Base-by-base conservation (phyloP, 2,113 vertebrate species). In the Cebidichthys violaceus region DNA sequence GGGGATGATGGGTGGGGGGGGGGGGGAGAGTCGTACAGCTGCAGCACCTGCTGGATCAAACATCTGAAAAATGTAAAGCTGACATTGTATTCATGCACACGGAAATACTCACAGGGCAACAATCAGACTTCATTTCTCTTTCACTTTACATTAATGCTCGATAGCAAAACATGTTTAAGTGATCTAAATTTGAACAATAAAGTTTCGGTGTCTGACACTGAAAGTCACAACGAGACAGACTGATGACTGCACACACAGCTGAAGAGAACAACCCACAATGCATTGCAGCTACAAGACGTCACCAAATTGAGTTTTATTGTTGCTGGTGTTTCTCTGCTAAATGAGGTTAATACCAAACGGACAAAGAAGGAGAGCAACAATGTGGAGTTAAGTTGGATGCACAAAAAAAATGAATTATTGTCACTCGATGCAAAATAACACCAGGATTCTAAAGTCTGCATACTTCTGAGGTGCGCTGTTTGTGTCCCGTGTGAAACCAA, bases 31-130 rank as follows among this genome's bases (percentile, higher is more conserved):
- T 29, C 18, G n/a, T 13, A 1, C 60, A 73, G 64, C 75, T 77
- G 75, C 62, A 81, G 65, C 80, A 83, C 81, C 86, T 87, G 86
- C 45, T 75, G 43, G 4, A 31, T n/a, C 55, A 71, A 66, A 68
- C 68, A n/a, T 75, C 62, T 22, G 62, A 45, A 24, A 24, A 52
- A 33, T 11, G 22, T 64, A 17, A n/a, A 71, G 43, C 39, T 5
- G 11, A 57, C 55, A 22, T 17, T 2, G 17, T 13, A 20, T 29
- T 41, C 33, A 66, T 9, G 15, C 50, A 57, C 14, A 29, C 65
- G 27, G 0, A 43, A 0, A 29, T 62, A 20, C 33, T 43, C 50
- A 35, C 10, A 29, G 6, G 59, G 71, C 20, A n/a, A 22, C 37
- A 31, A 73, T 33, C 27, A 33, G 9, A 17, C 71, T 47, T n/a